Base-by-base conservation (phyloP, 2,113 vertebrate species). In the Tamias sibiricus region DNA sequence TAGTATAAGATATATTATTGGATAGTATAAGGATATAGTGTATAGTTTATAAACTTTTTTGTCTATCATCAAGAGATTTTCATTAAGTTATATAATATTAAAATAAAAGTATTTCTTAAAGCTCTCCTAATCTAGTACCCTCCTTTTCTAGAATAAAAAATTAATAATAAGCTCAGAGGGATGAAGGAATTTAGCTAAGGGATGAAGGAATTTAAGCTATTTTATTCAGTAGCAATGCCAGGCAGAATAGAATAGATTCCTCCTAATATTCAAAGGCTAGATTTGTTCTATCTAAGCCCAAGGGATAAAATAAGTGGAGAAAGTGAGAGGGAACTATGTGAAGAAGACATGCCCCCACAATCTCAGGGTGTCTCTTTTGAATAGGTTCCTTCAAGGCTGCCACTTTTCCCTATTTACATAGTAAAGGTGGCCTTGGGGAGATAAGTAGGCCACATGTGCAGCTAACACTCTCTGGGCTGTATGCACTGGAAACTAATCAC, bases 141-240 rank as follows among this genome's bases (percentile, higher is more conserved):
- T 95, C 49, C 57, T 88, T 93, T 79, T 75, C 68, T 86, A 86
- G 24, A 96, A 77, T 80, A 30, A 81, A 93, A 75, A 59, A 62
- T 17, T 52, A 57, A 57, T 22, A 26, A 19, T 20, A n/a, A 47
- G 0, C n/a, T 95, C 12, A 92, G 68, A 40, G 54, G 8, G 20
- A 57, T 24, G 54, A 57, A 54, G 54, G 16, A 52, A 52, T 52
- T 52, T 52, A 52, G 13, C 52, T 52, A 52, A 52, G 30, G 5
- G 28, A 57, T 94, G 37, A 92, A 86, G 59, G 17, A 94, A 87
- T 69, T 91, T 82, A 35, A 68, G 44, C 8, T 85, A 64, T 71
- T 64, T 8, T 28, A 62, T 62, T 81, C 68, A n/a, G 72, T 86
- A 28, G 11, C 37, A 75, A 68, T 35, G 42, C 32, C 75, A 95